A percentile compares a stretch with the other conserved stretches of the same genome.
phyloP scores from a whole-genome alignment of 1,140 invertebrate genomes.

The Panagrolaimus sp. region DNA sequence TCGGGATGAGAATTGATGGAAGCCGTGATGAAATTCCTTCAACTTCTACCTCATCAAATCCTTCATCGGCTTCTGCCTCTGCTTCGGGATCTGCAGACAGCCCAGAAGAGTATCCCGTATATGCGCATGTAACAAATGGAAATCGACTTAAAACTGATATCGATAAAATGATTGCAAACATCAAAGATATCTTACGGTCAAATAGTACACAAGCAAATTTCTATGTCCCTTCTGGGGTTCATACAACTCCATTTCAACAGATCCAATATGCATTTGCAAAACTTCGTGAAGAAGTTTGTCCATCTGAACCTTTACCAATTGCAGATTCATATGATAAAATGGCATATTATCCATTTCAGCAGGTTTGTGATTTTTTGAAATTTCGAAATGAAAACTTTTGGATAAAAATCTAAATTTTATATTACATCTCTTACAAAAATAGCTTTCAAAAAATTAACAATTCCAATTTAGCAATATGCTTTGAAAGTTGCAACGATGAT shows the following conservation, averaged over 20 bases:
- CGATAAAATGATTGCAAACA: neutral
- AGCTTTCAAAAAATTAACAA: too few species aligned
- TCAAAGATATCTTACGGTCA: neutral
- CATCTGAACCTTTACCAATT: neutral
- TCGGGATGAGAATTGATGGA: neutral
- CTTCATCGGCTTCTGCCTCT: too few species aligned
- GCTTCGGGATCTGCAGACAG: too few species aligned
- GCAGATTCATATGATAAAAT: conserved; percentile 1
- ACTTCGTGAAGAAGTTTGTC: neutral
- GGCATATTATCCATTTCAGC: neutral
- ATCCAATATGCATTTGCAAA: neutral
- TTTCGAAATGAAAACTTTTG: too few species aligned
- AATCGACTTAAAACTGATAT: neutral
- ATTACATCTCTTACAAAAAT: too few species aligned
- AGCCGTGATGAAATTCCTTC: neutral
- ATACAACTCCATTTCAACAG: neutral
- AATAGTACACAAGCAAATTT: neutral
- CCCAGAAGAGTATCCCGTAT: too few species aligned
- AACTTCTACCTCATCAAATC: too few species aligned
- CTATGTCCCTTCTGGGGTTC: neutral
- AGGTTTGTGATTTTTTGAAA: neutral
- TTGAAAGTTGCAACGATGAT: neutral
- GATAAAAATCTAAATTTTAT: neutral
- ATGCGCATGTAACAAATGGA: neutral
- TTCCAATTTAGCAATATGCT: neutral